A percentile compares a stretch with the other conserved stretches of the same genome.
These are phyloP conservation scores for Spodoptera frugiperda DNA, from an alignment of 1,140 invertebrate species.

Conservation along the genomic window DNA sequence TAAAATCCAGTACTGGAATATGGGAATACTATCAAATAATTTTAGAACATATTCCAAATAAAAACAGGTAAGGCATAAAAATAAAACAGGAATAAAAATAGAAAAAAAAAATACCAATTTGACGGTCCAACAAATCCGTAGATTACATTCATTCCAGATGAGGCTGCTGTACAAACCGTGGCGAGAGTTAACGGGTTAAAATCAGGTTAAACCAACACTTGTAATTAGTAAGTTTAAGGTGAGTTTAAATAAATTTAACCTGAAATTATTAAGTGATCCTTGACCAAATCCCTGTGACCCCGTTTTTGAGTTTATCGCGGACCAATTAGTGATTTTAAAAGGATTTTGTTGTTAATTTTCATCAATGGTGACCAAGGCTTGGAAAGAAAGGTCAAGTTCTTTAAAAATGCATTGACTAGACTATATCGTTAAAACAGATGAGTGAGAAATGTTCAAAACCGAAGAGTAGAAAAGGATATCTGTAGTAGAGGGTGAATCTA, in stretches of 20 bases:
- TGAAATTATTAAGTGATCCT: not conserved
- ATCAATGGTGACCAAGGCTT: no score
- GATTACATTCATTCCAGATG: constrained; percentile 8
- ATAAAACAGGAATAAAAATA: not conserved
- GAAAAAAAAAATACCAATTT: constrained; percentile 1
- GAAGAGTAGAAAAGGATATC: no score
- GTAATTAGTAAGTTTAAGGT: not conserved
- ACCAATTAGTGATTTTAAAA: no score
- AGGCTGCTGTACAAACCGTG: not conserved
- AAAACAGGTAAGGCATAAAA: not conserved
- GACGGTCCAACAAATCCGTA: constrained; percentile 12
- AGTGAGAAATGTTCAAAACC: no score
- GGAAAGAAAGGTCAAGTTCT: no score
- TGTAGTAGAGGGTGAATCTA: no score
- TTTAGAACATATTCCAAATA: not conserved
- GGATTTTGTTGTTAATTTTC: no score
- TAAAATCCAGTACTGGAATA: no score
- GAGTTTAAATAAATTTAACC: constrained; percentile 2
- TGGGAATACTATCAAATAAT: no score
- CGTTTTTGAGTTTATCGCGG: not conserved
- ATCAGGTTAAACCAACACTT: constrained; percentile 15
- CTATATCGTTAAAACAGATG: no score
- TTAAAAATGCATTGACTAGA: no score
- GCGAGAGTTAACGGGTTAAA: not conserved
- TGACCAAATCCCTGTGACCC: not conserved